phyloP scores from a whole-genome alignment of 2,113 vertebrate genomes.

The Laticauda colubrina region DNA sequence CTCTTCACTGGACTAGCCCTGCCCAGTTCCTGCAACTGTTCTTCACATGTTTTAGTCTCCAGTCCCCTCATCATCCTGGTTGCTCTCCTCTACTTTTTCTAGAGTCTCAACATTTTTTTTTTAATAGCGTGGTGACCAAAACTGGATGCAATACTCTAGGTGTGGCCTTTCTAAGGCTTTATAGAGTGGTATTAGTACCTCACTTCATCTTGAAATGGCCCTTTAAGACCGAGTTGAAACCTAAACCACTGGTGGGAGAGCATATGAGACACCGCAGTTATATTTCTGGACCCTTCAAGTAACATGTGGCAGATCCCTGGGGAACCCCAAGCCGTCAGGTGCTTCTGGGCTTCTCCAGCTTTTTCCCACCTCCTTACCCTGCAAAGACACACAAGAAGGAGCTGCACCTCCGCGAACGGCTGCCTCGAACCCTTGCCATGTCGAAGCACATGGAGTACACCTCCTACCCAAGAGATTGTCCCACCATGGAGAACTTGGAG shows the following conservation, averaged over 20 bases:
- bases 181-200: no score
- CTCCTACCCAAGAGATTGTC: conserved; percentile 54
- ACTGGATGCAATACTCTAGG: no score
- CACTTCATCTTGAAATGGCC: background rate
- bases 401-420: no score
- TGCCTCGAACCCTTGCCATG: conserved; percentile 44
- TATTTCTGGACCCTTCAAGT: background rate
- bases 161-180: no score
- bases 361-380: no score
- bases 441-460: conserved; percentile 67
- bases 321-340: background rate
- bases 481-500: conserved; percentile 74
- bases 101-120: no score
- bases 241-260: background rate
- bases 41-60: no score
- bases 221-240: background rate
- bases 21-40: no score
- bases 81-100: no score
- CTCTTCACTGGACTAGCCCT: no score
- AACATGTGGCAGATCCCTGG: background rate
- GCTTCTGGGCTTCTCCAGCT: background rate
- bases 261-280: background rate
- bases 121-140: no score
- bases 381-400: background rate
- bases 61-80: no score